Evolutionary conservation across 2,797 vertebrate genomes (phyloP), one percentile per base, ranked within the genome.

Genomic region (Nannoperca australis): DNA sequence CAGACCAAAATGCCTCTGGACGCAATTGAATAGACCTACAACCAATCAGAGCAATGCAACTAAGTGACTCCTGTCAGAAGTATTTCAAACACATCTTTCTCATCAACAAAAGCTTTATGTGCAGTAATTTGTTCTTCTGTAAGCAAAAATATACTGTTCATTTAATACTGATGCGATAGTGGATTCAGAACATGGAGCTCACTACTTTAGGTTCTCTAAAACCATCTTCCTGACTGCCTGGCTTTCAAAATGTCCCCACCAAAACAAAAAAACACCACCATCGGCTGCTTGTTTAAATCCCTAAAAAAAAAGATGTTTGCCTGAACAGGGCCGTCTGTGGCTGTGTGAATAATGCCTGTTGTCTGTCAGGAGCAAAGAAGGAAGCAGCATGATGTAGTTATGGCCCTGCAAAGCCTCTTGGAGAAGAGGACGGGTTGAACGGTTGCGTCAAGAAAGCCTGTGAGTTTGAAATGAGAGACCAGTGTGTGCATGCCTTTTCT

Each of bases 201-300:
- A n/a, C 34, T 47, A 24, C 12, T 45, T 58, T 30, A 76, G 22
- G 45, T 65, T 68, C 53, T 82, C 13, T 50, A 65, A 72, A 65
- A 8, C 17, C 9, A 24, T 56, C 14, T 45, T 44, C 7, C 24
- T 32, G 22, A 12, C 30, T 30, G 34, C 32, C 51, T 32, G 32
- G 13, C 42, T 58, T 5, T 59, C 13, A 27, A 44, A 6, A 20
- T 24, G 2, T 24, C 30, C 1, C 3, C 8, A 2, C 7, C 51
- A 20, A n/a, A 7, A 9, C 3, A 38, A 18, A 56, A 55, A 49
- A 59, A 55, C 36, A 5, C 56, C 69, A 45, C 44, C 2, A 20
- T 42, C 40, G 18, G 6, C 36, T 42, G 9, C 32, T 64, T 45
- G 58, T 75, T 74, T 51, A 40, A 70, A 56, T 40, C 5, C 10